Conservation (phyloP, 2,113 vertebrate genomes). For the Podilymbus podiceps region DNA sequence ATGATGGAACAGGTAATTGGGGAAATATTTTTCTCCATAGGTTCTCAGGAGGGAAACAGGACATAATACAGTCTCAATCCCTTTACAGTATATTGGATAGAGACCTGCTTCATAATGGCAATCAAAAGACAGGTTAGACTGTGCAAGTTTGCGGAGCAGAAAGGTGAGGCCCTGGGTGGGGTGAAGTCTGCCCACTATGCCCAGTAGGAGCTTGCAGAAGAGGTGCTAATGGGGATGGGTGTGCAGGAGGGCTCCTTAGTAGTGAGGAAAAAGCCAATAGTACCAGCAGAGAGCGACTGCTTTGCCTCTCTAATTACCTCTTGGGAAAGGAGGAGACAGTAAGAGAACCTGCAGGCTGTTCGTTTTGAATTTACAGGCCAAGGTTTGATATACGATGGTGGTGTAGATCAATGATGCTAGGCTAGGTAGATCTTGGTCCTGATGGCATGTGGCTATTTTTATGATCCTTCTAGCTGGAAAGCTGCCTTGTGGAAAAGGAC, state of each 20-base stretch:
- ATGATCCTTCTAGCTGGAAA: background rate
- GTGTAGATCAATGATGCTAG: background rate
- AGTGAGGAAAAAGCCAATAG: background rate
- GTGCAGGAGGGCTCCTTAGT: background rate
- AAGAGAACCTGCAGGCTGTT: background rate
- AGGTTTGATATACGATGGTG: background rate
- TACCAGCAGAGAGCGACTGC: background rate
- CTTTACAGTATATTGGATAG: background rate
- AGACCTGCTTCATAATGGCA: background rate
- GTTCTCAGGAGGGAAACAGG: background rate
- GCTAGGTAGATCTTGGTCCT: background rate
- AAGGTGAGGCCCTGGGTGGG: background rate
- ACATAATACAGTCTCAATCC: background rate
- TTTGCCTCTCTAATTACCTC: background rate
- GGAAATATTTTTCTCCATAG: background rate
- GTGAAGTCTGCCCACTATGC: fast-evolving
- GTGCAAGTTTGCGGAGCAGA: background rate
- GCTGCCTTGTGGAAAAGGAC: too few relatives aligned
- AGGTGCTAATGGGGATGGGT: background rate
- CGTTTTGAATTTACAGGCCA: background rate
- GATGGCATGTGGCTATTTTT: background rate
- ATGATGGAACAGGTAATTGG: background rate
- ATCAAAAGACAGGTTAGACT: background rate
- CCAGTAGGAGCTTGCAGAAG: background rate
- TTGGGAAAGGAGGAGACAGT: background rate